Conservation (phyloP, 2,113 vertebrate species). For the Clupea harengus region DNA sequence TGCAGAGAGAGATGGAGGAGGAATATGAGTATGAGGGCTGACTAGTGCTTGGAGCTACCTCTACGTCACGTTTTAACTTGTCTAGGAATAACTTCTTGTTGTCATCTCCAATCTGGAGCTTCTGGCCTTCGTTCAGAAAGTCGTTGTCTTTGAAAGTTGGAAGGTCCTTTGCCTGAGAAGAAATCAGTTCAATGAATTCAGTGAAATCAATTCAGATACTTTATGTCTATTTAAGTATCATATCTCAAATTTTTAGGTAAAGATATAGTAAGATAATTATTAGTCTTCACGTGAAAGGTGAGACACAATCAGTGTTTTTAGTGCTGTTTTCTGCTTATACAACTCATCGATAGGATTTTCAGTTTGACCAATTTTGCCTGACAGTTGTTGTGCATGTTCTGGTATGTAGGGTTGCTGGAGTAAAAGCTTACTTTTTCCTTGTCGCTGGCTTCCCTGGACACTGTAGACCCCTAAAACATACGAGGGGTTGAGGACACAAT, state of each 20-base stretch:
- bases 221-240: neutral
- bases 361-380: too few species aligned
- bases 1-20: neutral
- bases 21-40: neutral
- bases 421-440: slow-evolving; percentile 85
- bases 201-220: neutral
- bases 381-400: neutral
- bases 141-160: slow-evolving; percentile 96
- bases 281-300: too few species aligned
- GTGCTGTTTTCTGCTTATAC: too few species aligned
- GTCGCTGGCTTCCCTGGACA: slow-evolving; percentile 92
- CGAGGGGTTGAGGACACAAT: neutral
- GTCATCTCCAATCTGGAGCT: slow-evolving; percentile 89
- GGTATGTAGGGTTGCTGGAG: neutral
- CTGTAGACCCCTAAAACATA: slow-evolving; percentile 82
- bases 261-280: too few species aligned
- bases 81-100: slow-evolving; percentile 93
- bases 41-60: slow-evolving; percentile 66
- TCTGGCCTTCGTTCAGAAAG: slow-evolving; percentile 93
- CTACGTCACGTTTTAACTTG: slow-evolving; percentile 89
- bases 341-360: too few species aligned
- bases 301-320: too few species aligned
- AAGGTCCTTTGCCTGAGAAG: slow-evolving; percentile 88
- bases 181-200: neutral
- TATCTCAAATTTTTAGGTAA: too few species aligned